Evolutionary conservation across 2,888 invertebrate species (phyloP).

Genomic region (Perdita meconis): DNA sequence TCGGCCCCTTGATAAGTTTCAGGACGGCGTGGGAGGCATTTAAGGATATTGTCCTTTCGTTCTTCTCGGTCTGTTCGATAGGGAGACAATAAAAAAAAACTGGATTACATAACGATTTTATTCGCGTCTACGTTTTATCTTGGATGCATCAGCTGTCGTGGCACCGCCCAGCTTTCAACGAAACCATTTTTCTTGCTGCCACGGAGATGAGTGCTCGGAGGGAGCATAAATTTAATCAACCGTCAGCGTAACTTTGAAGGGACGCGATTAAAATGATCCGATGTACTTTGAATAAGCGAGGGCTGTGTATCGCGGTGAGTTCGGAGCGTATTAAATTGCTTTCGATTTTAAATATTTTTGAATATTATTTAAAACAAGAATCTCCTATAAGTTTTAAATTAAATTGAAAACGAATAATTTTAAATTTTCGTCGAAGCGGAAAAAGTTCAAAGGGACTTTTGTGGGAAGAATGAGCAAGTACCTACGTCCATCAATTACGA

Average conservation of each 20-base stretch:
- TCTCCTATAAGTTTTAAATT: no score
- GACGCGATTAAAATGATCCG: constrained; percentile 8
- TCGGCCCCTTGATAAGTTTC: constrained; percentile 33
- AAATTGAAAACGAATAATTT: no score
- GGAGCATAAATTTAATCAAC: constrained; percentile 11
- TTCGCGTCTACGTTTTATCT: constrained; percentile 4
- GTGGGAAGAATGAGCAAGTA: constrained; percentile 16
- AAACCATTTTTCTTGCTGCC: constrained; percentile 24
- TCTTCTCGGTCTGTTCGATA: neutral
- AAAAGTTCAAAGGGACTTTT: neutral
- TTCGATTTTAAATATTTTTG: neutral
- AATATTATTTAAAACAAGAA: neutral
- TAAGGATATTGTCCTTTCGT: neutral
- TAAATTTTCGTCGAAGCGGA: neutral
- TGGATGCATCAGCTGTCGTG: constrained; percentile 38
- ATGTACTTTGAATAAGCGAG: neutral
- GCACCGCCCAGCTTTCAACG: constrained; percentile 46
- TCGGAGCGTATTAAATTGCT: no score
- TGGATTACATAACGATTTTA: constrained; percentile 7
- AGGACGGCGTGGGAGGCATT: constrained; percentile 24
- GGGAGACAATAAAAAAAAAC: neutral
- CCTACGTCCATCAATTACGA: constrained; percentile 55
- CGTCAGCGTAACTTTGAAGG: neutral
- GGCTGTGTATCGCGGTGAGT: neutral
- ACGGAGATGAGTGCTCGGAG: neutral